Percentiles rank a stretch among this genome's conserved stretches.
Evolutionary conservation across 2,797 vertebrate genomes (phyloP).

Genomic region (Sebastes matsubarae): DNA sequence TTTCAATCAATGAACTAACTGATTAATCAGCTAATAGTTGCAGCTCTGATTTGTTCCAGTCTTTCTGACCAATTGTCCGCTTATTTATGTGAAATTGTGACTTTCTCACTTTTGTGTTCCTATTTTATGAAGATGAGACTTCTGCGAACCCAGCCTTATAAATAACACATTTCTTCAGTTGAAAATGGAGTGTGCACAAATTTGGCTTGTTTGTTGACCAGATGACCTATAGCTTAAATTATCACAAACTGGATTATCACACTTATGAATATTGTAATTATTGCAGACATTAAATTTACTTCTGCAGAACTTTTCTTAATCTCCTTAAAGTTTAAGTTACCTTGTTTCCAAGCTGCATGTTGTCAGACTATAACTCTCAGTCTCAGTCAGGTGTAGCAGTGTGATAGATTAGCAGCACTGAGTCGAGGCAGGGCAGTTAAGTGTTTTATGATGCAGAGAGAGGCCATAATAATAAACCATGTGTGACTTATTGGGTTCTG

Average conservation of each 20-base stretch:
- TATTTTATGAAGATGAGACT: not conserved
- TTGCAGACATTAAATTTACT: not conserved
- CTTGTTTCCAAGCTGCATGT: not conserved
- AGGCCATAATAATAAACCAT: conserved; percentile 77
- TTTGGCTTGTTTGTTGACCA: not conserved
- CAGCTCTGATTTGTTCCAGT: not conserved
- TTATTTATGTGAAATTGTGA: not conserved
- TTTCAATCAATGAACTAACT: not conserved
- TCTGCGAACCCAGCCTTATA: not conserved
- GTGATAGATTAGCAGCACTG: conserved; percentile 64
- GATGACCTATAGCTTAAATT: not conserved
- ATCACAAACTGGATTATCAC: not conserved
- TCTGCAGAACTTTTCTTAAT: conserved; percentile 2
- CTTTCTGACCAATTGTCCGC: not conserved
- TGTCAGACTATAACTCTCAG: conserved; percentile 17
- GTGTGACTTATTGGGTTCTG: conserved; percentile 70
- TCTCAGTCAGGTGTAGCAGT: conserved; percentile 49
- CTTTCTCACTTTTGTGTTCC: not conserved
- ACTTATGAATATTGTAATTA: not conserved
- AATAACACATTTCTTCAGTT: not conserved
- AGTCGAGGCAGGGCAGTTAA: conserved; percentile 69
- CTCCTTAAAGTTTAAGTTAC: conserved; percentile 12
- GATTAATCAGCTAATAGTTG: not conserved
- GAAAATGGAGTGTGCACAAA: not conserved
- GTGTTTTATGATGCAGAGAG: conserved; percentile 76